Evolutionary conservation across 2,888 invertebrate genomes (phyloP), one percentile per base, ranked within the genome.

Genomic region (Leistus spinibarbis): DNA sequence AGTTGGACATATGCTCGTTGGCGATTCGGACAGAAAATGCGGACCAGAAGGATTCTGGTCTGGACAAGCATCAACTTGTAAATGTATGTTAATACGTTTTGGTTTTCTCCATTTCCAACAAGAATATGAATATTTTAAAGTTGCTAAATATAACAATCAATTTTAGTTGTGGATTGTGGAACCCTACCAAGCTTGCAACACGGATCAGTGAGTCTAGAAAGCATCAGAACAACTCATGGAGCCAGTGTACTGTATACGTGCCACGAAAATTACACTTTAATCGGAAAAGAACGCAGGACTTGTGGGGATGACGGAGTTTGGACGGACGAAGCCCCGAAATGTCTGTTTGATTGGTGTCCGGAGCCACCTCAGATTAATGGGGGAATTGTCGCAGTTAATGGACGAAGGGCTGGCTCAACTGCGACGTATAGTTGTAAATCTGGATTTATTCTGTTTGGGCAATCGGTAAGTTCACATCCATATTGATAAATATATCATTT

Each of bases 291-390:
- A 64, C 90, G 90, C 77, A 87, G 95, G 20, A 86, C 87, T n/a
- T 96, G 96, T 81, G 90, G 89, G 0, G 90, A 92, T 76, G 90
- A 90, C 54, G 95, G 93, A 0, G 85, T 88, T 66, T 96, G 96
- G 96, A 91, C 90, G 62, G 94, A 93, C 0, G 90, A 91, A 72
- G 88, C 92, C 5, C 95, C 96, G 0, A 91, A 92, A 80, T 96
- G 96, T 84, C 86, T 95, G 65, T 94, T 93, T 82, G 92, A 95
- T 85, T 92, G 96, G 95, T 96, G 96, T 83, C 93, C 95, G 0
- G 93, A 94, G 77, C 95, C 96, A 0, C 93, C 93, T 0, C 88
- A 89, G 40, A 92, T 95, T 1, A 87, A 91, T 5, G 96, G 96
- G 0, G 95, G 95, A 1, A 86, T 90, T 0, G 92, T 95, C 0